phyloP scores from a whole-genome alignment of 2,797 vertebrate genomes.

The Brachyalestes nurse region DNA sequence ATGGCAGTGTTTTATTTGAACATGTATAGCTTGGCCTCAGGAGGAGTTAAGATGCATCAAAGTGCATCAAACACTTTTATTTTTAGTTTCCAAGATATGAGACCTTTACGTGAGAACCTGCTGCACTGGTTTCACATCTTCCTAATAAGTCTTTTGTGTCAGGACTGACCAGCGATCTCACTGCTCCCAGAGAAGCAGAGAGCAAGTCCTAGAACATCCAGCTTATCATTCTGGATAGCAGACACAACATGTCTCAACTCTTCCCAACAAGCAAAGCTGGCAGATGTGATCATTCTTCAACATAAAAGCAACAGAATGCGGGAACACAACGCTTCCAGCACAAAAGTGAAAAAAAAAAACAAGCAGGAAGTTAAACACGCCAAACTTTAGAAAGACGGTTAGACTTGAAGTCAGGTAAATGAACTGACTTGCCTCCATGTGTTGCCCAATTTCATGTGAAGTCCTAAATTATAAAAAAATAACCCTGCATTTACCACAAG shows the following conservation, averaged over 20 bases:
- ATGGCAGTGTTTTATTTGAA: no score
- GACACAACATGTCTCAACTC: constrained; percentile 41
- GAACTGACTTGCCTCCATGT: constrained; percentile 15
- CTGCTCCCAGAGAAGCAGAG: constrained; percentile 21
- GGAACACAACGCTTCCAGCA: constrained; percentile 16
- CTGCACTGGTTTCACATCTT: background rate
- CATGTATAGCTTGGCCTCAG: no score
- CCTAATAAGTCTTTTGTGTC: background rate
- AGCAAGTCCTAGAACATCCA: constrained; percentile 30
- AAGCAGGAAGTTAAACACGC: background rate
- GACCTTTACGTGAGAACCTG: background rate
- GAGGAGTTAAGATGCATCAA: no score
- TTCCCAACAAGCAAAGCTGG: constrained; percentile 41
- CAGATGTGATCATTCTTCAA: constrained; percentile 41
- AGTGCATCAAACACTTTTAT: no score
- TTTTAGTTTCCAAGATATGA: no score
- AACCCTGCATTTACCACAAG: constrained; percentile 14
- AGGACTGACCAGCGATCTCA: constrained; percentile 5
- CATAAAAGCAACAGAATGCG: constrained; percentile 36
- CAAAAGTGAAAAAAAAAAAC: background rate
- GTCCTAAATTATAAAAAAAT: background rate
- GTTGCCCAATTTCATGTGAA: background rate
- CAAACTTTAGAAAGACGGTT: background rate
- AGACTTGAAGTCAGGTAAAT: constrained; percentile 2
- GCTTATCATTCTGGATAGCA: constrained; percentile 38